Evolutionary conservation across 2,113 vertebrate species (phyloP).

Genomic region (Hippopotamus amphibius): DNA sequence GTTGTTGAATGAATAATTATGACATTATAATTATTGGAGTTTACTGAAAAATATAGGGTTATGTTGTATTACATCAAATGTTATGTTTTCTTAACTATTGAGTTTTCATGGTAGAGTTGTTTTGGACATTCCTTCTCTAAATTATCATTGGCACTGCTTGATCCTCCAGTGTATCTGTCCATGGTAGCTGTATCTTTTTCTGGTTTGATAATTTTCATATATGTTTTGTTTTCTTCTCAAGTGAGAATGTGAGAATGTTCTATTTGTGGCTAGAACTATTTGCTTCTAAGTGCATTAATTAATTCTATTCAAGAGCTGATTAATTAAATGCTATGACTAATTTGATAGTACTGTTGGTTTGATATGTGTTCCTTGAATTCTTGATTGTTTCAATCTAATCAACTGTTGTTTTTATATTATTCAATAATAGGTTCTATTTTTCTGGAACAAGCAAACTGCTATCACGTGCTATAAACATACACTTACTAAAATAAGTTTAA

Average conservation of each 20-base stretch:
- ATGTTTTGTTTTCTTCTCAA: not conserved
- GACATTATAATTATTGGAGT: not conserved
- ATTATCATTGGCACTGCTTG: not conserved
- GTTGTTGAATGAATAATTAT: not conserved
- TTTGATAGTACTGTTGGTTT: not conserved
- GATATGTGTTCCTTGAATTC: not conserved
- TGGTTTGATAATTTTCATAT: not conserved
- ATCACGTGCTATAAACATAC: not conserved
- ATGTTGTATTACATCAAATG: not conserved
- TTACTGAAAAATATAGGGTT: not conserved
- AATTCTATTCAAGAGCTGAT: not conserved
- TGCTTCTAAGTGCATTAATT: not conserved
- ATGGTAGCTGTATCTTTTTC: not conserved
- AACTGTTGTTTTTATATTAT: not conserved
- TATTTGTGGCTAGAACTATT: not conserved
- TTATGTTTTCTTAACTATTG: not conserved
- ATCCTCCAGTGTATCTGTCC: not conserved
- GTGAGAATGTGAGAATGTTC: not conserved
- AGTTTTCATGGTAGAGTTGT: not conserved
- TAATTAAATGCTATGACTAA: not conserved
- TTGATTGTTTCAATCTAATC: constrained; percentile 18
- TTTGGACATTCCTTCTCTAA: not conserved
- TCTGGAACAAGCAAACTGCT: not conserved
- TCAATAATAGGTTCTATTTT: not conserved
- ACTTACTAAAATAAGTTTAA: not conserved